phyloP scores from a whole-genome alignment of 2,797 vertebrate genomes.

The Platyrinchus mystaceus region DNA sequence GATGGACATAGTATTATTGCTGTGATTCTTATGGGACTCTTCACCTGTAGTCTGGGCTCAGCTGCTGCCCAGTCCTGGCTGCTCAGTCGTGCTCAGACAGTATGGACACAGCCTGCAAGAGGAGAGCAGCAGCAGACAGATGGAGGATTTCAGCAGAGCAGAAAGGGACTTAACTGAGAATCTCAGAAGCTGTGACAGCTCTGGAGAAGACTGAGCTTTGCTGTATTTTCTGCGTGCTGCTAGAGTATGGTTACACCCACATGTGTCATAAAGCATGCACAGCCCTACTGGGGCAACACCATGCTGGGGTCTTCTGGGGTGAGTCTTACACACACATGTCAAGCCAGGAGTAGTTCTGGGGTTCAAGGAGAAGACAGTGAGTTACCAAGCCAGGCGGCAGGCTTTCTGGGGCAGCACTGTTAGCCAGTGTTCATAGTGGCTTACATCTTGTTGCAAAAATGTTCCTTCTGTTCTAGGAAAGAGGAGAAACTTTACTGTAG shows the following conservation, averaged over 20 bases:
- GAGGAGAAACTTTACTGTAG: background rate
- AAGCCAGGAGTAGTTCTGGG: background rate
- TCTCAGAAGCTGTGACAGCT: background rate
- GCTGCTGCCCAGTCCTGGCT: background rate
- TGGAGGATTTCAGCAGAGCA: background rate
- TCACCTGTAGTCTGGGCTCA: background rate
- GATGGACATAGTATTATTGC: rapidly evolving
- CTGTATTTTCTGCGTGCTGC: background rate
- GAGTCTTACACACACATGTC: background rate
- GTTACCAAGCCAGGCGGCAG: background rate
- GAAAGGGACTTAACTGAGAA: background rate
- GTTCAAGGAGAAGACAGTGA: background rate
- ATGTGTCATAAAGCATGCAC: rapidly evolving
- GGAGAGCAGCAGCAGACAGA: background rate
- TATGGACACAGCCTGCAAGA: rapidly evolving
- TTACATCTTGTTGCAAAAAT: background rate
- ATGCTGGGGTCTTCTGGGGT: background rate
- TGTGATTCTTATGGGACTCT: background rate
- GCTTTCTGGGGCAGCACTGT: background rate
- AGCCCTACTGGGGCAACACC: background rate
- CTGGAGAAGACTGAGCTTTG: background rate
- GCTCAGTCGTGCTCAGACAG: rapidly evolving
- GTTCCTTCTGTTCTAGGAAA: background rate
- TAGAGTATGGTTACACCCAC: background rate
- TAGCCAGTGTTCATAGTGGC: background rate